Percentiles rank a stretch among this genome's conserved stretches.
These are phyloP conservation scores for Apis dorsata DNA, from an alignment of 1,140 invertebrate species.

Conservation along the genomic window DNA sequence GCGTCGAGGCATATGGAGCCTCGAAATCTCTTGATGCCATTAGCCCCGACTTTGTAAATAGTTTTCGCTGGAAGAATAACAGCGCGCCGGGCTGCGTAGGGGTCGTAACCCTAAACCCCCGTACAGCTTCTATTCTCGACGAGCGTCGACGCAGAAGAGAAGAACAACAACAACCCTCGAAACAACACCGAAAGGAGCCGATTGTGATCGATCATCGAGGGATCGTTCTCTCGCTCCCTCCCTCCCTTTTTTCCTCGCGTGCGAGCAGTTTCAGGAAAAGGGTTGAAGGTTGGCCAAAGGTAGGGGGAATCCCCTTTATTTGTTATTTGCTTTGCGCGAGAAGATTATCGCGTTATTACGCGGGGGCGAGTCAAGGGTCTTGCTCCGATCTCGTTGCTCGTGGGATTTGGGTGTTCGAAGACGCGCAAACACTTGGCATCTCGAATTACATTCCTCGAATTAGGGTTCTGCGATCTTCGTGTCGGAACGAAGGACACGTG, in stretches of 20 bases:
- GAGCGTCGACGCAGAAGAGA: slow-evolving; percentile 51
- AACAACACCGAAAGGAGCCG: slow-evolving; percentile 57
- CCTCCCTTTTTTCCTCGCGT: not conserved
- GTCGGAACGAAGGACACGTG: slow-evolving; percentile 31
- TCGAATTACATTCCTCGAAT: slow-evolving; percentile 65
- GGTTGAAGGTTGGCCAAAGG: slow-evolving; percentile 60
- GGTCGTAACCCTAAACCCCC: slow-evolving; percentile 69
- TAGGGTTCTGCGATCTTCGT: slow-evolving; percentile 38
- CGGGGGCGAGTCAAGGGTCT: slow-evolving; percentile 65
- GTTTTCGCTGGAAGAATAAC: slow-evolving; percentile 77
- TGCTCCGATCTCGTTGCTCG: slow-evolving; percentile 7
- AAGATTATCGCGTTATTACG: slow-evolving; percentile 75
- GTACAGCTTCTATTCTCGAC: slow-evolving; percentile 56
- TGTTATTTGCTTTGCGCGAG: slow-evolving; percentile 73
- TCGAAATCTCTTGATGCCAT: slow-evolving; percentile 76
- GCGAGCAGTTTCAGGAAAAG: slow-evolving; percentile 61
- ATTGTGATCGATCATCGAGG: slow-evolving; percentile 74
- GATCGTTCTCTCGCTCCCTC: slow-evolving; percentile 57
- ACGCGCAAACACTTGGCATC: slow-evolving; percentile 62
- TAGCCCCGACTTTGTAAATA: slow-evolving; percentile 78
- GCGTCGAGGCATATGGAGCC: slow-evolving; percentile 62
- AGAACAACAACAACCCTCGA: slow-evolving; percentile 50
- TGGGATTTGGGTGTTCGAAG: slow-evolving; percentile 39
- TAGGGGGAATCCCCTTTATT: slow-evolving; percentile 16
- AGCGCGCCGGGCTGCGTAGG: slow-evolving; percentile 62